Evolutionary conservation across 1,140 invertebrate species (phyloP).

Genomic region (Frieseomelitta varia): DNA sequence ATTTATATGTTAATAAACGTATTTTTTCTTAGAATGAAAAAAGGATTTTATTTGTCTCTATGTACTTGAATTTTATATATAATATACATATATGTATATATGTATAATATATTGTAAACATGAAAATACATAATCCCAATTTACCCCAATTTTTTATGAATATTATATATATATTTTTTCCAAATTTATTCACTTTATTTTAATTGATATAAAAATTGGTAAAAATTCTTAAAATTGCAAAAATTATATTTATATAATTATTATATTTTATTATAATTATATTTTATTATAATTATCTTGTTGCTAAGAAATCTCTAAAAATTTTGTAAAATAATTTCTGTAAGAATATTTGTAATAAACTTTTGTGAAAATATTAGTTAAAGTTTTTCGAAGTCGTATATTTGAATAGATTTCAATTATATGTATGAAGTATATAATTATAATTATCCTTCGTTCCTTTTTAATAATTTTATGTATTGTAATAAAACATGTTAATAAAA

Average conservation of each 20-base stretch:
- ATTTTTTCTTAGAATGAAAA: constrained; percentile 13
- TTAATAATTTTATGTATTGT: background rate
- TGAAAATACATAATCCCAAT: background rate
- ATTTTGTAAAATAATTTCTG: too few species aligned
- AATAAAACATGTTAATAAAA: background rate
- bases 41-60: constrained; percentile 8
- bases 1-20: constrained; percentile 25
- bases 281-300: too few species aligned
- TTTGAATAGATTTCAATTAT: background rate
- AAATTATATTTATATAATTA: background rate
- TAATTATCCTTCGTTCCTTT: background rate
- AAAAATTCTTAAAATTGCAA: background rate
- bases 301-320: too few species aligned
- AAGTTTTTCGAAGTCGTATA: background rate
- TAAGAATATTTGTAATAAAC: too few species aligned
- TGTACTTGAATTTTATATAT: background rate
- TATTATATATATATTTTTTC: too few species aligned
- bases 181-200: too few species aligned
- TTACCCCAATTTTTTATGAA: background rate
- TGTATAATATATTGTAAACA: background rate
- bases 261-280: too few species aligned
- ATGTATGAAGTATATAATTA: background rate
- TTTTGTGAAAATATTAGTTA: too few species aligned
- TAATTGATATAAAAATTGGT: background rate
- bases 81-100: background rate